phyloP scores from a whole-genome alignment of 2,797 vertebrate species.

The Myotis daubentonii region DNA sequence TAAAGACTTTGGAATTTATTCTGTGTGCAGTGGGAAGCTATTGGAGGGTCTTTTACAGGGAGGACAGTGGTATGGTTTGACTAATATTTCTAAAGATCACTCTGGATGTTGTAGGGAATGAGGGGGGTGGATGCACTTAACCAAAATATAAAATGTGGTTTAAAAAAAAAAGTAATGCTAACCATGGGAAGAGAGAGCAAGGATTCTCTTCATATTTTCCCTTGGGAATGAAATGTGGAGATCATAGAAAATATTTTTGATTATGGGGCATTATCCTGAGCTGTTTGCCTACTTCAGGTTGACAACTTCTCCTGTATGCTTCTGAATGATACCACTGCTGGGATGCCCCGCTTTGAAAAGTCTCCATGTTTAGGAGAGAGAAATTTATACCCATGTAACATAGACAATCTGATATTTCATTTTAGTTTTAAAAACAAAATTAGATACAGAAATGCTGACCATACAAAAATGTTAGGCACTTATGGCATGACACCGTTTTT shows the following conservation, averaged over 20 bases:
- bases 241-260: neutral
- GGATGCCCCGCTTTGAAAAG: neutral
- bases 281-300: neutral
- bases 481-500: neutral
- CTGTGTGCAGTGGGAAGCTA: neutral
- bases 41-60: neutral
- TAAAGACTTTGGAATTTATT: neutral
- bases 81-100: neutral
- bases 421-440: constrained; percentile 36
- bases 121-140: neutral
- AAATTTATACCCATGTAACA: neutral
- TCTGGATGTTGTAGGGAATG: neutral
- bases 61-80: neutral
- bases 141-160: neutral
- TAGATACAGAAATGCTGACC: neutral
- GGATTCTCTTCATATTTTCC: neutral
- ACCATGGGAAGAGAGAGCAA: neutral
- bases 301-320: neutral
- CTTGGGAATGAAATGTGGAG: neutral
- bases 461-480: neutral
- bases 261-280: neutral
- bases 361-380: neutral
- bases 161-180: neutral
- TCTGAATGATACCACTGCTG: neutral
- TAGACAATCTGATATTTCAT: neutral